Conservation (phyloP, 2,888 invertebrate species). For the Nebria salina region DNA sequence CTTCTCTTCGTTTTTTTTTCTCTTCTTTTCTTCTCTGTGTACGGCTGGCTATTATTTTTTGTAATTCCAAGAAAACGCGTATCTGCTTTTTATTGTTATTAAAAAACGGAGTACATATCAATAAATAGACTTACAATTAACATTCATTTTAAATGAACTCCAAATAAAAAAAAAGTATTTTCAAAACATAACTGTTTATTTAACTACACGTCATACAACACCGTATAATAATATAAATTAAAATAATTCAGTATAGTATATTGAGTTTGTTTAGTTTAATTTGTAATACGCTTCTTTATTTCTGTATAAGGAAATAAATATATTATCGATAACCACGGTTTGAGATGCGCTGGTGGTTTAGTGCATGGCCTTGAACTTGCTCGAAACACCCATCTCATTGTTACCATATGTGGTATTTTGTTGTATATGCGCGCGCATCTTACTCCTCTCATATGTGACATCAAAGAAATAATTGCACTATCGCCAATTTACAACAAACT, state of each 20-base stretch:
- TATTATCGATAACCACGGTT: conserved; percentile 6
- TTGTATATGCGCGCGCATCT: conserved; percentile 19
- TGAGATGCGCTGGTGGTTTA: conserved; percentile 30
- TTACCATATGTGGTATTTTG: conserved; percentile 45
- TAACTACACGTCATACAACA: neutral
- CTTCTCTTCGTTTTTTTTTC: conserved; percentile 24
- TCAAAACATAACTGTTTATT: neutral
- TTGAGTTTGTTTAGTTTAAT: neutral
- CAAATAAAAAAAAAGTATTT: neutral
- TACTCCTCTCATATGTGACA: conserved; percentile 17
- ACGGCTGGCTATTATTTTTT: conserved; percentile 23
- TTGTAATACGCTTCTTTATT: neutral
- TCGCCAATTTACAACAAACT: neutral
- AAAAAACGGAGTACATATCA: conserved; percentile 39
- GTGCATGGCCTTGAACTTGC: conserved; percentile 40
- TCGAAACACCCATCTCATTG: conserved; percentile 42
- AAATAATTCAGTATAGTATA: neutral
- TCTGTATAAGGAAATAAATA: neutral
- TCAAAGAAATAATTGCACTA: neutral
- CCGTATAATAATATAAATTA: neutral
- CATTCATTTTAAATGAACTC: neutral
- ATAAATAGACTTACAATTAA: neutral
- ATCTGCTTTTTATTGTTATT: conserved; percentile 37
- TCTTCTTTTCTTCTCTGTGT: conserved; percentile 28
- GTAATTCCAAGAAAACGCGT: conserved; percentile 37